Conservation (phyloP, 2,888 invertebrate species). For the Mythimna loreyi region DNA sequence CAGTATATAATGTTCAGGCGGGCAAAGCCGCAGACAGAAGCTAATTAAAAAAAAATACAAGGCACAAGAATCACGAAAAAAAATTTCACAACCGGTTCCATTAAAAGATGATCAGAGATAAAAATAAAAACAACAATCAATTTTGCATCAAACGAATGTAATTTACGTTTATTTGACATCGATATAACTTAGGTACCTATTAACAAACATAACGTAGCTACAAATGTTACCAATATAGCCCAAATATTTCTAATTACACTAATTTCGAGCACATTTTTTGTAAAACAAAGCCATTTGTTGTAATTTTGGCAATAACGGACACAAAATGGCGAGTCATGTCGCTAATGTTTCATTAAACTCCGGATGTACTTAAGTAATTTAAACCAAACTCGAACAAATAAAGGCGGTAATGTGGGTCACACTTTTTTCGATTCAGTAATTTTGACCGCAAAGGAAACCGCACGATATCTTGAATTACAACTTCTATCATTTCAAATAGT, state of each 20-base stretch:
- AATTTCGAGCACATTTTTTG: neutral
- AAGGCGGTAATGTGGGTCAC: conserved; percentile 39
- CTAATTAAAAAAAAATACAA: no score
- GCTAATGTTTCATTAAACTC: conserved; percentile 39
- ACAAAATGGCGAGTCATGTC: conserved; percentile 18
- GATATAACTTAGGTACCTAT: neutral
- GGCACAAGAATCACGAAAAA: neutral
- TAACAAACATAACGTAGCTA: neutral
- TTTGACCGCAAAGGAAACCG: conserved; percentile 57
- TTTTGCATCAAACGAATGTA: neutral
- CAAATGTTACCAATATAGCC: neutral
- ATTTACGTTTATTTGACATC: neutral
- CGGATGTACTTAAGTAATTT: conserved; percentile 53
- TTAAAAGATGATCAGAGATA: neutral
- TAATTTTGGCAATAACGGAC: conserved; percentile 17
- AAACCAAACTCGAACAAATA: conserved; percentile 36
- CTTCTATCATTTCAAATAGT: conserved; percentile 47
- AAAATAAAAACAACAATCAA: neutral
- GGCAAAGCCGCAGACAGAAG: no score
- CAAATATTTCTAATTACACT: neutral
- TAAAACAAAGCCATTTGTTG: neutral
- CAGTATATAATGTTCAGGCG: no score
- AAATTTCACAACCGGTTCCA: neutral
- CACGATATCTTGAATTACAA: conserved; percentile 45
- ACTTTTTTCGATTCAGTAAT: conserved; percentile 49